Percentiles rank a stretch among this genome's conserved stretches.
Evolutionary conservation across 1,140 invertebrate species (phyloP).

Genomic region (Lasioglossum albipes): DNA sequence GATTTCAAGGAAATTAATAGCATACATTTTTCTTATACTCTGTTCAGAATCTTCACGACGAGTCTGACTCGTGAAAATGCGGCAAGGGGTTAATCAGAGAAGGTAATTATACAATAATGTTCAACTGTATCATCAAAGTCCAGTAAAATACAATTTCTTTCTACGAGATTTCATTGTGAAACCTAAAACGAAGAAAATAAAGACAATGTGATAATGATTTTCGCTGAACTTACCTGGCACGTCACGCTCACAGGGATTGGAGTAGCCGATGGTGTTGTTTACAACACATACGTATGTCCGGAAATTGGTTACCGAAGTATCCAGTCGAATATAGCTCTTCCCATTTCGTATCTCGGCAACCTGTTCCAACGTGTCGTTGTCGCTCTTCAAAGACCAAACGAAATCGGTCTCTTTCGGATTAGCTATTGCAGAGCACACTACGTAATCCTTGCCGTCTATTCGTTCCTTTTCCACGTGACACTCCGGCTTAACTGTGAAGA

Average conservation of each 20-base stretch:
- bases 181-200: no score
- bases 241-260: constrained; percentile 88
- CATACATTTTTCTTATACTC: no score
- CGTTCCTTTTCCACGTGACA: constrained; percentile 88
- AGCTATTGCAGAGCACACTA: constrained; percentile 89
- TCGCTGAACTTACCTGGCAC: constrained; percentile 78
- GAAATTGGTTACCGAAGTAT: constrained; percentile 84
- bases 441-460: constrained; percentile 86
- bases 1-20: no score
- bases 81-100: no score
- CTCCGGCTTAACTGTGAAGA: constrained; percentile 88
- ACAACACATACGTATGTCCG: constrained; percentile 91
- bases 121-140: no score
- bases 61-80: no score
- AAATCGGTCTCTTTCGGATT: constrained; percentile 92
- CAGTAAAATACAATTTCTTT: no score
- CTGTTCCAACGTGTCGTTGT: constrained; percentile 86
- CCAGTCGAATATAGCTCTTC: constrained; percentile 85
- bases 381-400: constrained; percentile 90
- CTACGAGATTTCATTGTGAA: no score
- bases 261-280: constrained; percentile 89
- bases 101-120: no score
- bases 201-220: background rate
- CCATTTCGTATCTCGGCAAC: constrained; percentile 79
- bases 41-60: no score